Evolutionary conservation across 2,797 vertebrate species (phyloP).

Genomic region (Ataeniobius toweri): DNA sequence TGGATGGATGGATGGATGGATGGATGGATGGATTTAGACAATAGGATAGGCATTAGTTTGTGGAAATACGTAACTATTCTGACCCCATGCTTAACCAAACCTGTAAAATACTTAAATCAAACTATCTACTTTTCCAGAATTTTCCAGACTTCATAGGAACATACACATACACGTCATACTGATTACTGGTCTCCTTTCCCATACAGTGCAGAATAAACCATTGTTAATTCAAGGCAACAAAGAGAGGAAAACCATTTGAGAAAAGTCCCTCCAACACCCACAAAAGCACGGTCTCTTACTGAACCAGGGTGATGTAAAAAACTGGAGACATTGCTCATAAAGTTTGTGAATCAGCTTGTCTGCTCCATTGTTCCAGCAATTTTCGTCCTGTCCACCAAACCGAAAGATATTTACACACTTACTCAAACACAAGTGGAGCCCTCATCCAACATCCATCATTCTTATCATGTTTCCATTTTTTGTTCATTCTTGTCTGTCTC

Average conservation of each 20-base stretch:
- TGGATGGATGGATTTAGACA: neutral
- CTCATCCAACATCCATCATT: constrained; percentile 47
- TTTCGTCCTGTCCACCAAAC: constrained; percentile 36
- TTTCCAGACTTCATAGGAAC: neutral
- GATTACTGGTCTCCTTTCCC: constrained; percentile 26
- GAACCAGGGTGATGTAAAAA: constrained; percentile 17
- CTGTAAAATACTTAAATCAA: neutral
- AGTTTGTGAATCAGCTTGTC: constrained; percentile 19
- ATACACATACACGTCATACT: constrained; percentile 2
- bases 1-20: neutral
- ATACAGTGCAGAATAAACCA: constrained; percentile 43
- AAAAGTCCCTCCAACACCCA: constrained; percentile 36
- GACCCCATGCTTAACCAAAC: neutral
- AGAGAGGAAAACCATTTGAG: constrained; percentile 47
- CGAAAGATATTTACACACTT: constrained; percentile 22
- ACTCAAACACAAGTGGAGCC: constrained; percentile 5
- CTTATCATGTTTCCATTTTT: constrained; percentile 68
- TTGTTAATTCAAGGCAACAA: constrained; percentile 48
- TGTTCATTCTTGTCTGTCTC: constrained; percentile 55
- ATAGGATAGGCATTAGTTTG: neutral
- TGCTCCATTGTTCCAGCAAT: constrained; percentile 40
- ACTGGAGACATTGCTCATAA: constrained; percentile 21
- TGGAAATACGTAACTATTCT: neutral
- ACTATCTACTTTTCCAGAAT: neutral
- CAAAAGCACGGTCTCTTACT: constrained; percentile 5